phyloP scores from a whole-genome alignment of 2,888 invertebrate species.

The Dascillus cervinus region DNA sequence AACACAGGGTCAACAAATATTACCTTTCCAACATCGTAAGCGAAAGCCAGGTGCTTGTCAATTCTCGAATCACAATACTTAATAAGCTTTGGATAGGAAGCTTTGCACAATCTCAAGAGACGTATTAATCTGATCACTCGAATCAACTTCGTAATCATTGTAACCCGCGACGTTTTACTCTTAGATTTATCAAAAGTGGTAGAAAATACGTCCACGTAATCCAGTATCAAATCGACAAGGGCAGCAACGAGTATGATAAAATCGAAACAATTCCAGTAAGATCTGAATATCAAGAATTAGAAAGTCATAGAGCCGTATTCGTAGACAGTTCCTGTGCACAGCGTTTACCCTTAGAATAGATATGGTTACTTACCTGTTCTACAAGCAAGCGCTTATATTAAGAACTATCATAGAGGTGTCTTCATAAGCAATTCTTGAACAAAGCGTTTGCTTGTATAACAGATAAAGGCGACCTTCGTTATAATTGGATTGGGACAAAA shows the following conservation, averaged over 20 bases:
- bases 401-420: too few relatives aligned
- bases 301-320: background rate
- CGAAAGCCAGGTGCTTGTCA: conserved; percentile 50
- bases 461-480: too few relatives aligned
- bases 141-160: conserved; percentile 13
- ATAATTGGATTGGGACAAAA: too few relatives aligned
- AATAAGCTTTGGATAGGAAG: conserved; percentile 44
- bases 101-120: conserved; percentile 34
- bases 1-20: background rate
- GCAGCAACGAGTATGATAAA: conserved; percentile 48
- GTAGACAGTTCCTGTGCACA: too few relatives aligned
- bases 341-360: too few relatives aligned
- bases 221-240: conserved; percentile 22
- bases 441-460: too few relatives aligned
- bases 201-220: conserved; percentile 3
- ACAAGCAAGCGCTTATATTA: too few relatives aligned
- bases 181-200: conserved; percentile 2
- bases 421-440: too few relatives aligned
- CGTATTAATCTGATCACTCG: conserved; percentile 39
- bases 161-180: conserved; percentile 1
- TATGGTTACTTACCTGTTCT: too few relatives aligned
- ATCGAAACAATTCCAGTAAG: conserved; percentile 53
- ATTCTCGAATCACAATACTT: conserved; percentile 48
- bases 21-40: conserved; percentile 56
- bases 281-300: conserved; percentile 31